Evolutionary conservation across 2,888 invertebrate genomes (phyloP), one percentile per base, ranked within the genome.

Genomic region (Hetaerina titia): DNA sequence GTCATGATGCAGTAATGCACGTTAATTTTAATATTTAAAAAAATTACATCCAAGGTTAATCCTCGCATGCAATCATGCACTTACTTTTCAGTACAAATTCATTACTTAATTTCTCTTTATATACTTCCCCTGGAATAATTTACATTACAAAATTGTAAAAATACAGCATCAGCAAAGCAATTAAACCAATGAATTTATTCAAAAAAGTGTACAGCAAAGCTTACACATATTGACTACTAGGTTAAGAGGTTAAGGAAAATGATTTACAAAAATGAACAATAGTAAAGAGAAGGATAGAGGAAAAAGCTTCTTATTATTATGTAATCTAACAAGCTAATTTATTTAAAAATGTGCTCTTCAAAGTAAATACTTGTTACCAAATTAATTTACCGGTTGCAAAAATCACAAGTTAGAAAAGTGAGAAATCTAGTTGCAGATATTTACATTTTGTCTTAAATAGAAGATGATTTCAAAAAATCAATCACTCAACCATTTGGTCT

Each of bases 81-180:
- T 92, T 92, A 92, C 69, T 92, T 31, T 74, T 92, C 31, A 92
- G 90, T n/a, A 92, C 56, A 92, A 92, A 92, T 56, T 92, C 92
- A 92, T 56, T 69, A 92, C 92, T 92, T 92, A 45, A 89, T 90
- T 45, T 92, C 69, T 92, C 69, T 92, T 69, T 56, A 69, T n/a
- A 69, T 69, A 92, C 22, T 92, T 92, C 69, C 92, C 92, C 92
- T 92, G 92, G 19, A 74, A 69, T 92, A 74, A 92, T 92, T 92
- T 92, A 92, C 92, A 92, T 57, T 89, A 89, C 31, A 81, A 89
- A 89, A 89, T 58, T 58, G 92, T 69, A 74, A 63, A 74, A 92
- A 64, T 92, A 92, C 92, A 92, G 92, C 92, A 92, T 92, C 92
- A 92, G 92, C 92, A 92, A 92, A 92, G 92, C 92, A 92, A 81